Percentiles rank a stretch among this genome's conserved stretches.
Conservation (phyloP, 2,113 vertebrate species). For the Camelus dromedarius region DNA sequence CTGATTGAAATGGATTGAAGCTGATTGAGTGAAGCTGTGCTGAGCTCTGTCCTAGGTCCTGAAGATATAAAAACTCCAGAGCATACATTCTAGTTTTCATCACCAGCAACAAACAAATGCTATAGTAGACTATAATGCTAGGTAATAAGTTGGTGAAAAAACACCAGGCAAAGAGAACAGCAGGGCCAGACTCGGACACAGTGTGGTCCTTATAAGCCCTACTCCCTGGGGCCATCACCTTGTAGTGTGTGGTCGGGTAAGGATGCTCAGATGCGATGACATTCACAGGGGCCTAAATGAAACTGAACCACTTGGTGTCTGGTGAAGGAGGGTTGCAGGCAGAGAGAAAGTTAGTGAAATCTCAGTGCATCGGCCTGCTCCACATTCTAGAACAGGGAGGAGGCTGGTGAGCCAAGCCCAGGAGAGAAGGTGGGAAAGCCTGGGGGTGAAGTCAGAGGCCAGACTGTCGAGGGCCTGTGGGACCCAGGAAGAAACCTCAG, state of each 20-base stretch:
- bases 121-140: background rate
- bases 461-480: accelerated
- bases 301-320: background rate
- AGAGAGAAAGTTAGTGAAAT: background rate
- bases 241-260: background rate
- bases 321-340: background rate
- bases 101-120: background rate
- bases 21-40: background rate
- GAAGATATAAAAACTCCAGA: background rate
- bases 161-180: background rate
- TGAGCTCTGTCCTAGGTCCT: no score
- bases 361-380: background rate
- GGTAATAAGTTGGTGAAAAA: no score
- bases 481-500: background rate
- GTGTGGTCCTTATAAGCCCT: no score
- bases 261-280: background rate
- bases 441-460: background rate
- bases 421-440: background rate
- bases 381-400: background rate
- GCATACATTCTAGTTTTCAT: background rate
- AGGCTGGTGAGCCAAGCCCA: background rate
- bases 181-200: background rate
- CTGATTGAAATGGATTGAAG: background rate
- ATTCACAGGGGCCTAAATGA: background rate
- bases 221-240: background rate